Base-by-base conservation (phyloP, 2,888 invertebrate genomes). In the Neocrepidodera transversa region DNA sequence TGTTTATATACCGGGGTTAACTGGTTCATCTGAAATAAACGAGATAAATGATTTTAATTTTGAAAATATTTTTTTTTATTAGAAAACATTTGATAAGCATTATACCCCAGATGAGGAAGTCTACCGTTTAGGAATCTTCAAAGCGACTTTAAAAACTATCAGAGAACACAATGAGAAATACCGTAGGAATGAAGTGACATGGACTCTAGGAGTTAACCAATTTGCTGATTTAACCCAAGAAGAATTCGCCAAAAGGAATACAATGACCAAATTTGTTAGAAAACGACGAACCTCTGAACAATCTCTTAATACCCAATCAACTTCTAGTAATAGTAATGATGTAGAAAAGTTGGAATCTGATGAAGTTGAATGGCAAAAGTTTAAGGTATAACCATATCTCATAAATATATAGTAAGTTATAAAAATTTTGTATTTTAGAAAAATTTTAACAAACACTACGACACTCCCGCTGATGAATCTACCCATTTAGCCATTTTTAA, bases 131-230 rank as follows among this genome's bases (percentile, higher is more conserved):
- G 20, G 52, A 11, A 63, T 60, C 38, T 66, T 66, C 49, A 51
- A 52, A 43, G 42, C 43, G 1, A 66, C 63, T 35, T 51, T 66
- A 13, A 36, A 55, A 13, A 11, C 7, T 2, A 59, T 66, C 28
- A 23, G 14, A 16, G 66, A 55, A 16, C 66, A 66, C 32, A 64
- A 66, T 42, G 47, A 61, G 35, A 64, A 63, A 51, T 26, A 64
- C 11, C 11, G 23, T 20, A 49, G 8, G 17, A 32, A 32, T 6
- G 61, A 65, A 57, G 57, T 51, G 6, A 57, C 65, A 1, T 65
- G 43, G 30, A 60, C 55, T n/a, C 50, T 61, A 2, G 64, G 63
- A 10, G 53, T 66, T 6, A 66, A 66, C 13, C 43, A 59, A 17
- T 65, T 66, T 23, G 35, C 61, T 2, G 66, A 66, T 50, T 55